phyloP scores from a whole-genome alignment of 2,113 vertebrate species.

The Enhydra lutris region DNA sequence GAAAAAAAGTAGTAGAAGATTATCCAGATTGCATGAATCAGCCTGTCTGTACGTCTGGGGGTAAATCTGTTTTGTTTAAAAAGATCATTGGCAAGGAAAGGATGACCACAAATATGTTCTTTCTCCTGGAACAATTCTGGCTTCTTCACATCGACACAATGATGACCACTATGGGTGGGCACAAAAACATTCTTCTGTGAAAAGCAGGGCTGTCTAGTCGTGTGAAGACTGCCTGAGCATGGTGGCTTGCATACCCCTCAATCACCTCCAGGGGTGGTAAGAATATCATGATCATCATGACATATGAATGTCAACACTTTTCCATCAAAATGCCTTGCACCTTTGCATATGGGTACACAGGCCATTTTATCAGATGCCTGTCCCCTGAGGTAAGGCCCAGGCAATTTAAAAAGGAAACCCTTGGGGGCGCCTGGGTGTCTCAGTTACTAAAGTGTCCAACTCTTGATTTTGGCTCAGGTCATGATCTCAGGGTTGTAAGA shows the following conservation, averaged over 20 bases:
- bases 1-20: neutral
- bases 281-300: neutral
- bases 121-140: neutral
- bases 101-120: conserved; percentile 33
- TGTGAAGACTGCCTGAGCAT: neutral
- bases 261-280: neutral
- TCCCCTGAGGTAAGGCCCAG: neutral
- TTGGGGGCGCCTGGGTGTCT: neutral
- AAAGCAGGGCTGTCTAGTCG: neutral
- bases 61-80: conserved; percentile 44
- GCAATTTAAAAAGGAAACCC: neutral
- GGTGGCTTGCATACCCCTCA: neutral
- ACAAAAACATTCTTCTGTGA: neutral
- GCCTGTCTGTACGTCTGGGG: conserved; percentile 20
- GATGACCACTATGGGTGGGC: neutral
- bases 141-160: neutral
- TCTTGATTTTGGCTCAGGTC: neutral
- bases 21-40: conserved; percentile 62
- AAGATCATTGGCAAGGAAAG: conserved; percentile 36
- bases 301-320: neutral
- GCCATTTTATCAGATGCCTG: neutral
- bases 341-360: neutral
- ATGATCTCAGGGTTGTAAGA: neutral
- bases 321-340: neutral
- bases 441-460: neutral